Base-by-base conservation (phyloP, 2,797 vertebrate species). In the Gallinago nigripennis region DNA sequence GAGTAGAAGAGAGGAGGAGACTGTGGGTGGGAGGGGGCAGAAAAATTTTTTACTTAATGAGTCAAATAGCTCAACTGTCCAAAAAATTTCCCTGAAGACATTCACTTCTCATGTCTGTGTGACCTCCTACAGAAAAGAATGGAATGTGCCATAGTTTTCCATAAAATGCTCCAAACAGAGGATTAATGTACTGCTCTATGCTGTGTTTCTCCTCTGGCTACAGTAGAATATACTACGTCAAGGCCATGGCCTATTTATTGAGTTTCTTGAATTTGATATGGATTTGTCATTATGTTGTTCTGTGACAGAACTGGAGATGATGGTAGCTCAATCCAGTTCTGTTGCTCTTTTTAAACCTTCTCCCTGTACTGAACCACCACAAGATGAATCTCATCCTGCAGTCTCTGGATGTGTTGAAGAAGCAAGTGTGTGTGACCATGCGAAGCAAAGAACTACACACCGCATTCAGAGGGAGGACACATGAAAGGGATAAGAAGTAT, bases 91-190 rank as follows among this genome's bases (percentile, higher is more conserved):
- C 94, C 82, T 88, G 8, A 91, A 91, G 84, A 61, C 57, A 56
- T 76, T 91, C 10, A 51, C 48, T 85, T 90, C 43, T 91, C 51
- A 54, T 70, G 82, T 69, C 72, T 92, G 61, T 83, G 72, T 88
- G 82, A 95, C 50, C 89, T 97, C 69, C 89, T 92, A 81, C 72
- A 86, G 87, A 88, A 87, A 96, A 77, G 72, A 96, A 91, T 83
- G 83, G 56, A 79, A 87, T 94, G 58, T 72, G 82, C 39, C 43
- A 66, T 18, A 66, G 43, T 90, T 93, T 96, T 86, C 91, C 79
- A 56, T 70, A 64, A 80, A 80, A 77, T 82, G 18, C 39, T 92
- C 90, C 90, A 93, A 60, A 75, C 5, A 30, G 45, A 68, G 25
- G 65, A 65, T 17, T 54, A 66, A 76, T 83, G 43, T 60, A 58